Conservation (phyloP, 2,113 vertebrate genomes). For the Plestiodon gilberti region DNA sequence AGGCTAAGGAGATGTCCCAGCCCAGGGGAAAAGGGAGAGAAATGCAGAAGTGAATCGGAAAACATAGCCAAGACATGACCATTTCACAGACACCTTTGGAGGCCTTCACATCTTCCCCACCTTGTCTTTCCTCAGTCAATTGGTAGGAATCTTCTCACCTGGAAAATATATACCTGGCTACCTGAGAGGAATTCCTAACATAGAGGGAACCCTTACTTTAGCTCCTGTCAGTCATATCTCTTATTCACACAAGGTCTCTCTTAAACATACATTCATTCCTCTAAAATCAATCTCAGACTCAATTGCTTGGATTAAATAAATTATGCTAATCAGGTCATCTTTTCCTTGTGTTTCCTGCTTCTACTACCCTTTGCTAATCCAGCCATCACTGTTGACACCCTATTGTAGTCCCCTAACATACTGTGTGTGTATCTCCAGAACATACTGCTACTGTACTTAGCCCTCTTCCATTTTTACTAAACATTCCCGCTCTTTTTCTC, state of each 20-base stretch:
- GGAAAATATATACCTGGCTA: not conserved
- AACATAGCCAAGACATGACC: not conserved
- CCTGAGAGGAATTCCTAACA: not conserved
- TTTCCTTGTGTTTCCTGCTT: not conserved
- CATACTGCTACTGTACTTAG: not conserved
- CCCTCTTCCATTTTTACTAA: not conserved
- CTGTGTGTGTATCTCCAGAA: not conserved
- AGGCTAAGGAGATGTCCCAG: not conserved
- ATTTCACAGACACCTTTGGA: not conserved
- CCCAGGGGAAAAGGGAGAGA: not conserved
- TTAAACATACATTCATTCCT: not conserved
- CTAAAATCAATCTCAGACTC: not conserved
- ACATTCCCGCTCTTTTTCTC: not conserved
- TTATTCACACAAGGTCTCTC: not conserved
- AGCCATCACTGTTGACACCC: not conserved
- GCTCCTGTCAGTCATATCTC: not conserved
- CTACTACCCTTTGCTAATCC: not conserved
- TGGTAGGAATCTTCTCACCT: not conserved
- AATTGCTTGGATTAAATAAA: not conserved
- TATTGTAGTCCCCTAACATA: not conserved
- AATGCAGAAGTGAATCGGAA: not conserved
- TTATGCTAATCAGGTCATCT: not conserved
- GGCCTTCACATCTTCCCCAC: not conserved
- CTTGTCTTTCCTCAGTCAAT: not conserved
- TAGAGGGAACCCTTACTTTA: not conserved